These are phyloP conservation scores for Ovis aries DNA, from an alignment of 2,113 vertebrate species.

Conservation along the genomic window DNA sequence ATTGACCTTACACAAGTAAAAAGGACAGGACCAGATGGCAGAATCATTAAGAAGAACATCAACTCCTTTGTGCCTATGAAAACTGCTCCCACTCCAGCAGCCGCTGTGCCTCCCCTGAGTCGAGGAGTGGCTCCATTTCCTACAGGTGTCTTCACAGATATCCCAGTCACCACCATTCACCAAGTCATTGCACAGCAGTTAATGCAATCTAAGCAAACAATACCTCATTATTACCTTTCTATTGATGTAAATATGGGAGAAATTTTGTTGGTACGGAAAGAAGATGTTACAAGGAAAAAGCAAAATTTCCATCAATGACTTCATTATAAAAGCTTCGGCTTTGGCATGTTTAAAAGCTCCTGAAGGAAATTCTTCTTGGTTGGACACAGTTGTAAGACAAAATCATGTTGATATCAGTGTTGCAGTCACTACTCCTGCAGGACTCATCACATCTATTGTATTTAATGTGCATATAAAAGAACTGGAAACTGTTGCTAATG, in stretches of 20 bases:
- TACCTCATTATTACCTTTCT: constrained; percentile 98
- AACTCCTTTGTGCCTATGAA: constrained; percentile 92
- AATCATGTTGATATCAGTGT: constrained; percentile 94
- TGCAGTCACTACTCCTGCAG: constrained; percentile 92
- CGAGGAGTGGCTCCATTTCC: constrained; percentile 77
- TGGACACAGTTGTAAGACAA: constrained; percentile 97
- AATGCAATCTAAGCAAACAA: constrained; percentile 97
- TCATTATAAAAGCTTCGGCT: constrained; percentile 96
- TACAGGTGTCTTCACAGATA: constrained; percentile 92
- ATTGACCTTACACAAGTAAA: constrained; percentile 90
- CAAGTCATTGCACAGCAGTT: constrained; percentile 97
- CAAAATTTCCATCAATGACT: constrained; percentile 97
- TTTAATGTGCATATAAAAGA: constrained; percentile 96
- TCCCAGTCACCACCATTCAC: constrained; percentile 94
- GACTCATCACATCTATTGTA: constrained; percentile 97
- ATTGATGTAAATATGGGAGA: constrained; percentile 95
- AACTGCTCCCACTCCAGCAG: constrained; percentile 76
- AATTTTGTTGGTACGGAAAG: constrained; percentile 90
- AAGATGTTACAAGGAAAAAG: constrained; percentile 91
- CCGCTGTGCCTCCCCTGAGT: constrained; percentile 64
- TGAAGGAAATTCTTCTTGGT: constrained; percentile 97
- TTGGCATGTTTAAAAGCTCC: constrained; percentile 96
- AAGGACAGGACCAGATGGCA: constrained; percentile 95
- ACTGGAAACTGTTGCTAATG: constrained; percentile 88
- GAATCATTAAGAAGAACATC: constrained; percentile 94